Base-by-base conservation (phyloP, 1,140 invertebrate species). In the Dreissena rostriformis region DNA sequence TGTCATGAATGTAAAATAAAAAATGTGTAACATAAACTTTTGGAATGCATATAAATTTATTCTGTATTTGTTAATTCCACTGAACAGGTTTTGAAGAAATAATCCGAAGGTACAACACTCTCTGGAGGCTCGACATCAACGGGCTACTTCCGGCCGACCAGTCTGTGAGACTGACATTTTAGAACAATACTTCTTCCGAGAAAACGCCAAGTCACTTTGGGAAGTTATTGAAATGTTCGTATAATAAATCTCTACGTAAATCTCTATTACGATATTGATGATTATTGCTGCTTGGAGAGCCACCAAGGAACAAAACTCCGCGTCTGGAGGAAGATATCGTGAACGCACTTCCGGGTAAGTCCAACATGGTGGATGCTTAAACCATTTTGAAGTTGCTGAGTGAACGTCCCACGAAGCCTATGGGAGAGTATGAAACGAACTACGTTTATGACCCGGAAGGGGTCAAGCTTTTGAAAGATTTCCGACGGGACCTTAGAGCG, bases 381-480 rank as follows among this genome's bases (percentile, higher is more conserved):
- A 88, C 92, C 0, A 91, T 94, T 51, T 93, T 92, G 15, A 92
- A 92, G 77, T 77, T 94, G 11, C 86, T 94, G 0, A 93, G 92
- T 70, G 90, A 86, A 7, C 90, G 88, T 68, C 91, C 90, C n/a
- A 93, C 92, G 0, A 91, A 93, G 12, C 88, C 89, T 15, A 85
- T 94, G 14, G 93, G 92, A 15, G 89, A 93, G 70, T 94, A 93
- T 88, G 93, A 93, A 82, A 89, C 90, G 12, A 92, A 93, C 52
- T 93, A 93, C 76, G 75, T 93, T 70, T 93, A 88, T 86, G 90
- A 93, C 82, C 92, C 92, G 17, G 77, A 88, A 17, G 89, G 89
- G 11, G 87, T 92, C 0, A n/a, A 89, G 70, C 91, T 93, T 51
- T 88, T 92, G 19, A 73, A 92, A 22, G 83, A 79, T 24, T 85